Percentiles rank a stretch among this genome's conserved stretches.
These are phyloP conservation scores for Microcebus lehilahytsara DNA, from an alignment of 2,113 vertebrate genomes.

Conservation along the genomic window DNA sequence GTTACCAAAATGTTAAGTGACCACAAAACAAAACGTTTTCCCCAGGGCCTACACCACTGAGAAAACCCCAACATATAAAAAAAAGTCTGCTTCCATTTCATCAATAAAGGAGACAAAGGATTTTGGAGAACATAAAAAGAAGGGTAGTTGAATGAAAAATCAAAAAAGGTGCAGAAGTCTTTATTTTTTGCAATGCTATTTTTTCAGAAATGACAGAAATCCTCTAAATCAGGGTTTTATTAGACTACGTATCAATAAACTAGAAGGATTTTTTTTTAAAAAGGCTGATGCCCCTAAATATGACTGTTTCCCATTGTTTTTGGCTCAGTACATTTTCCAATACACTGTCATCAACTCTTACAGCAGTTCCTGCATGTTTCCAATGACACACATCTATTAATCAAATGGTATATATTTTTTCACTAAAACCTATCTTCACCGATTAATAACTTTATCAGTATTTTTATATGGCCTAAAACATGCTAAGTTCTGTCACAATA, in stretches of 20 bases:
- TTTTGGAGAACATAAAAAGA: not conserved
- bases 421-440: not conserved
- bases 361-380: not conserved
- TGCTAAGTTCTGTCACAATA: not conserved
- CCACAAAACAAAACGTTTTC: not conserved
- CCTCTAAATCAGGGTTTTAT: not conserved
- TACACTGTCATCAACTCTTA: not conserved
- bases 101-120: not conserved
- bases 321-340: not conserved
- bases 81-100: not conserved
- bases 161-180: not conserved
- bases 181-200: too few species aligned
- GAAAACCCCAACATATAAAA: not conserved
- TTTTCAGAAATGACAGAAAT: too few species aligned
- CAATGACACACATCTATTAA: not conserved
- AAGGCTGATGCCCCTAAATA: not conserved
- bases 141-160: not conserved
- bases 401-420: not conserved
- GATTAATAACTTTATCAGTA: not conserved
- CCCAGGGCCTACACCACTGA: not conserved
- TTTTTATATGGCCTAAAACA: constrained; percentile 27
- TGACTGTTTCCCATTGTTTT: not conserved
- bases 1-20: not conserved
- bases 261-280: not conserved
- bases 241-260: not conserved